Base-by-base conservation (phyloP, 2,113 vertebrate genomes). In the Paramormyrops kingsleyae region DNA sequence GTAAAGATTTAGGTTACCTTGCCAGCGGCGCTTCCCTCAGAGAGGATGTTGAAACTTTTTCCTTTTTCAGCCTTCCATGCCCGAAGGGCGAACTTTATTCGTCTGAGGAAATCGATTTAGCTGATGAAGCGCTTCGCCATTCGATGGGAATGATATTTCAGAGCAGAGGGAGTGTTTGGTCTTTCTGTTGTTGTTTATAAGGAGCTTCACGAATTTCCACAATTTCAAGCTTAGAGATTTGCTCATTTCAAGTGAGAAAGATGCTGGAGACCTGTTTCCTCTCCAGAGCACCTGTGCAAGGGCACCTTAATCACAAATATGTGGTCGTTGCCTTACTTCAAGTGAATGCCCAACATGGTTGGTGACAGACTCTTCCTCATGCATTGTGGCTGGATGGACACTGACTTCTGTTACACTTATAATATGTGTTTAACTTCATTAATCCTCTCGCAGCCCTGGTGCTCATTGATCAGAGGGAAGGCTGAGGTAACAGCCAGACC, bases 71-170 rank as follows among this genome's bases (percentile, higher is more conserved):
- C 52, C 31, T 19, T 62, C 21, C 7, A 15, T 7, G 10, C 50
- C 39, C 13, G 0, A 39, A 47, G 46, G 74, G 15, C 39, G 1
- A 13, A 74, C 77, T 42, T 42, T 83, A 49, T 89, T 91, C 44
- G 27, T 46, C 49, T 47, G 13, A 70, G 80, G 35, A 56, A 90
- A 86, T 83, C 44, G 66, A 35, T 88, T 77, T 91, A 31, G 53
- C 19, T 56, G 83, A n/a, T 53, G 74, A 88, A 70, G 39, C 50
- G 8, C 31, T 27, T 46, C 31, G 35, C 50, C 56, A 50, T 87
- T 24, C 9, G 21, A 9, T 52, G n/a, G 47, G 70, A 90, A 39
- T 80, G 35, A 21, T 44, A 56, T 13, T 27, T 85, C 86, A 88
- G 15, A 62, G 88, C 47, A 35, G 19, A 10, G 39, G 21, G 15